Evolutionary conservation across 2,797 vertebrate species (phyloP).

Genomic region (Meda fulgida): DNA sequence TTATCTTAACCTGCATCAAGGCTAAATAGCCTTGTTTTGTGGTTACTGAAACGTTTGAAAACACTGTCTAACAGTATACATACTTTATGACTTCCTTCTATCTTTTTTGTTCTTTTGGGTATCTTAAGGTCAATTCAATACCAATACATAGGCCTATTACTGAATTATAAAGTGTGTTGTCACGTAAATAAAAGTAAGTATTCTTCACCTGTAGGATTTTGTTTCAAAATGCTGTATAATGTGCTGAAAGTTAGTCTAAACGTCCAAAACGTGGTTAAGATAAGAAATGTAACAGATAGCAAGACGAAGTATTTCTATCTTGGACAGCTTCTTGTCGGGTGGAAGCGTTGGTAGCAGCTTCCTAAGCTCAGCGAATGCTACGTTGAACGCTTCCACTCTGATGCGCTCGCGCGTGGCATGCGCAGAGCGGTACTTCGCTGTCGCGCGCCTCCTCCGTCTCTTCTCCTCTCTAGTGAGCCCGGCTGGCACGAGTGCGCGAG

Average conservation of each 20-base stretch:
- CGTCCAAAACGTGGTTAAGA: slow-evolving; percentile 85
- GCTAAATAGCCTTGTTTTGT: background rate
- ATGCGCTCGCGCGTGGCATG: slow-evolving; percentile 86
- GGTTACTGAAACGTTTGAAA: background rate
- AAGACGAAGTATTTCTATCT: slow-evolving; percentile 87
- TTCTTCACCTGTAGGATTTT: slow-evolving; percentile 18
- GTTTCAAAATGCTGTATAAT: background rate
- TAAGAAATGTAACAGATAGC: slow-evolving; percentile 90
- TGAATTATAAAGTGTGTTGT: slow-evolving; percentile 3
- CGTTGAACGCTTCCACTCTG: slow-evolving; percentile 86
- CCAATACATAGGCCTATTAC: background rate
- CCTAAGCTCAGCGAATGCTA: slow-evolving; percentile 84
- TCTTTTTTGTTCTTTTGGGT: background rate
- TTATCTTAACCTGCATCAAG: background rate
- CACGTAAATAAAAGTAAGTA: slow-evolving; percentile 5
- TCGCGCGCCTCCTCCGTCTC: slow-evolving; percentile 80
- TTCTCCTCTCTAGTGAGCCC: slow-evolving; percentile 87
- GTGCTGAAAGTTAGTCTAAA: slow-evolving; percentile 65
- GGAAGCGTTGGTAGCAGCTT: slow-evolving; percentile 85
- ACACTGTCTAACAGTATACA: background rate
- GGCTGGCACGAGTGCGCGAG: slow-evolving; percentile 73
- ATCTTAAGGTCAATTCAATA: background rate
- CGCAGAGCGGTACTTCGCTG: slow-evolving; percentile 83
- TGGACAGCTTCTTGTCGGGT: slow-evolving; percentile 87
- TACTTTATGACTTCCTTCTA: background rate